phyloP scores from a whole-genome alignment of 2,797 vertebrate species.

The Melanotaenia parkinsoni region DNA sequence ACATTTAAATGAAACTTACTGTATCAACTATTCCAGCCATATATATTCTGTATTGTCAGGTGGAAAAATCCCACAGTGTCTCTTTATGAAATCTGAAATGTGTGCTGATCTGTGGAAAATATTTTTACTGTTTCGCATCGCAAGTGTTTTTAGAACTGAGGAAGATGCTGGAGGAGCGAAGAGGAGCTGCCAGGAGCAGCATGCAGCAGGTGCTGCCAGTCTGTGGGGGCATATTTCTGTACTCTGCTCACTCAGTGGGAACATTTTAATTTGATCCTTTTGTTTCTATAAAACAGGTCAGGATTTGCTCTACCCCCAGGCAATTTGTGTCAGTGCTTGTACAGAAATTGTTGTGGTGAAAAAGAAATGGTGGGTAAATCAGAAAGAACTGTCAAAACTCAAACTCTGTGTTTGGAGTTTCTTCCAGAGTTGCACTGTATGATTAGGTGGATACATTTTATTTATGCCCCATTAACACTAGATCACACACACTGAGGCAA shows the following conservation, averaged over 20 bases:
- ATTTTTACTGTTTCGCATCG: background rate
- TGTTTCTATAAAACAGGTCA: slow-evolving; percentile 79
- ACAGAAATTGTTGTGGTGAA: slow-evolving; percentile 40
- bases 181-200: slow-evolving; percentile 31
- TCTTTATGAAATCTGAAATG: background rate
- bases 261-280: slow-evolving; percentile 81
- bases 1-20: too few relatives aligned
- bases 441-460: slow-evolving; percentile 23
- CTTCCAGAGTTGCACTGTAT: background rate
- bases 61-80: background rate
- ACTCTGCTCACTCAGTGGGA: slow-evolving; percentile 76
- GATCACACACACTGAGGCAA: background rate
- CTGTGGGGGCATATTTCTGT: slow-evolving; percentile 65
- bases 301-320: slow-evolving; percentile 67
- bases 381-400: slow-evolving; percentile 25
- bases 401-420: background rate
- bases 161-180: slow-evolving; percentile 36
- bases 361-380: slow-evolving; percentile 20
- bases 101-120: slow-evolving; percentile 2
- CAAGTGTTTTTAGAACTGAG: slow-evolving; percentile 18
- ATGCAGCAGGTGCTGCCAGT: slow-evolving; percentile 68
- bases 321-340: slow-evolving; percentile 52
- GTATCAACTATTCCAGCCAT: background rate
- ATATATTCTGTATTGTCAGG: background rate
- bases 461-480: slow-evolving; percentile 8